Conservation (phyloP, 2,888 invertebrate species). For the Seladonia tumulorum region DNA sequence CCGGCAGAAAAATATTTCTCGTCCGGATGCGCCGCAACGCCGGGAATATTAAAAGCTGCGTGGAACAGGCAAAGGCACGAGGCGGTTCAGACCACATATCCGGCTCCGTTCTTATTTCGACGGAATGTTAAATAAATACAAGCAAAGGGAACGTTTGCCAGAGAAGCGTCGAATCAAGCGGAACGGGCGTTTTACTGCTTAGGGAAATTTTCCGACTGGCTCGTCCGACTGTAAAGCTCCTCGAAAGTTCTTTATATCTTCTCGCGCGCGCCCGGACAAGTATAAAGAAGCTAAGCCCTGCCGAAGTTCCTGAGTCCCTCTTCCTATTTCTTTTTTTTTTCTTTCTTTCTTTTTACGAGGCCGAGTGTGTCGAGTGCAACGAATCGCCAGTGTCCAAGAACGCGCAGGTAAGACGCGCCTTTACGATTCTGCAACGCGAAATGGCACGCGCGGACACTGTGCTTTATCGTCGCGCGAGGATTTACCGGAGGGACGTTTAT, state of each 20-base stretch:
- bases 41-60: constrained; percentile 45
- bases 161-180: constrained; percentile 54
- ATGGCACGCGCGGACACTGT: constrained; percentile 14
- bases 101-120: constrained; percentile 28
- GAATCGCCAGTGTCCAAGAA: constrained; percentile 58
- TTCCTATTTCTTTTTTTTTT: neutral
- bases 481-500: constrained; percentile 27
- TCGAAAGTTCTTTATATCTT: constrained; percentile 63
- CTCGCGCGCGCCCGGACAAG: constrained; percentile 25
- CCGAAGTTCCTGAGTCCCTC: constrained; percentile 25
- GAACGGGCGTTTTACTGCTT: constrained; percentile 66
- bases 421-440: constrained; percentile 59
- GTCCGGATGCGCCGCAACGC: constrained; percentile 20
- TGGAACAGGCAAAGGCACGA: neutral
- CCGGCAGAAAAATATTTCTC: constrained; percentile 17
- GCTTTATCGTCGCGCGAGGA: constrained; percentile 49
- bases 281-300: constrained; percentile 58
- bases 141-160: constrained; percentile 38
- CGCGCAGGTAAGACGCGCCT: constrained; percentile 51
- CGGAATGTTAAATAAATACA: constrained; percentile 56
- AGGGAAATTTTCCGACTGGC: constrained; percentile 68
- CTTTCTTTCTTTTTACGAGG: constrained; percentile 56
- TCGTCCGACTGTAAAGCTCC: constrained; percentile 60
- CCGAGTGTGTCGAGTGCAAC: constrained; percentile 64
- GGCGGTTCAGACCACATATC: constrained; percentile 11